Evolutionary conservation across 2,113 vertebrate genomes (phyloP), one percentile per base, ranked within the genome.

Genomic region (Pangasianodon hypophthalmus): DNA sequence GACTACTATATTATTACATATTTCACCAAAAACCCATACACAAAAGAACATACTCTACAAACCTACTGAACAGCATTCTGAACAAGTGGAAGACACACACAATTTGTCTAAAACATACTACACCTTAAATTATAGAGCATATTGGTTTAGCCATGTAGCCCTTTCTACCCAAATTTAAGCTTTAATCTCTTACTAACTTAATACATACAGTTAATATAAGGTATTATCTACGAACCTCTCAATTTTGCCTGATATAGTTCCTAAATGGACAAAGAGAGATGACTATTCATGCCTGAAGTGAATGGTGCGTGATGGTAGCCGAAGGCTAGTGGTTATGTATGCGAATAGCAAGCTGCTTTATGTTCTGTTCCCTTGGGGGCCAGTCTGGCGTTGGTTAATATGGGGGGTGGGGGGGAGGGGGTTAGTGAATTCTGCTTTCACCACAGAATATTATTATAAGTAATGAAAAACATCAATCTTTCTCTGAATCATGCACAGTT

Each of bases 401-500:
- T 71, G 82, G 52, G 41, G 85, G 80, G 21, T 48, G 67, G 37
- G 37, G 52, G 50, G 71, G 62, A 19, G 9, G 48, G 85, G 81
- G 14, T 86, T 32, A 82, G 84, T 80, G 62, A 84, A 69, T 80
- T 88, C 32, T 69, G 69, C 44, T 64, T 71, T 87, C 46, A 67
- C 71, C 14, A 54, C 46, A 79, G 81, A 88, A 46, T 56, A 90
- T 54, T 67, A 52, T 75, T 54, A 52, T 67, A 84, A 62, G 88
- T 89, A 84, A 88, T 82, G 87, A 88, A 84, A 56, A 56, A 58
- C 62, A 84, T 88, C 24, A 56, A 64, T 88, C 83, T 85, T 91
- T 64, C 81, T 64, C 71, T 58, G 86, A 67, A 44, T 89, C 88
- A 62, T 79, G n/a, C 50, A 52, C 52, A 58, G 52, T 56, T 58